phyloP scores from a whole-genome alignment of 2,113 vertebrate species.

The Symphodus melops region DNA sequence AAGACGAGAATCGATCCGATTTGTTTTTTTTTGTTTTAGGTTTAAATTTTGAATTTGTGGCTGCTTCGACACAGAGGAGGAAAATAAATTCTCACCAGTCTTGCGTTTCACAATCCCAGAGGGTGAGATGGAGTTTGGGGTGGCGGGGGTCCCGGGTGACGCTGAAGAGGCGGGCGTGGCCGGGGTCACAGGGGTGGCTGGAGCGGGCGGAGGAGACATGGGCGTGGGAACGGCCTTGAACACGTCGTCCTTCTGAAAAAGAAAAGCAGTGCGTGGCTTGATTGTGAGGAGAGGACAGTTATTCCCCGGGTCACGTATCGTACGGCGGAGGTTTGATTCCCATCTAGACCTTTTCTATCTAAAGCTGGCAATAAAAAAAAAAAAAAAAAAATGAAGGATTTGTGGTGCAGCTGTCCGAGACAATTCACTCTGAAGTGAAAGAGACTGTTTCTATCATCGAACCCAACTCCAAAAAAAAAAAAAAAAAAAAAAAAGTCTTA shows the following conservation, averaged over 20 bases:
- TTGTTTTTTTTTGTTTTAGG: no score
- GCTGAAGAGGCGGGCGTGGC: constrained; percentile 30
- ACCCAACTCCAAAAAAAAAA: background rate
- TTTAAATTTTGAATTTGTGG: no score
- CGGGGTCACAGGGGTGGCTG: constrained; percentile 3
- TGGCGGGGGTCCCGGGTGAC: constrained; percentile 64
- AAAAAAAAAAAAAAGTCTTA: background rate
- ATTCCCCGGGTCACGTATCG: no score
- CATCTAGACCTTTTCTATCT: background rate
- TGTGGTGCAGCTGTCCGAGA: background rate
- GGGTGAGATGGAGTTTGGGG: constrained; percentile 75
- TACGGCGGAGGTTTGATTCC: background rate
- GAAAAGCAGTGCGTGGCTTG: background rate
- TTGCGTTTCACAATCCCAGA: constrained; percentile 84
- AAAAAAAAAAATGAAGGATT: background rate
- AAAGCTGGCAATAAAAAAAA: background rate
- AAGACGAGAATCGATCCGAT: no score
- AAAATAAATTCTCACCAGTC: constrained; percentile 84
- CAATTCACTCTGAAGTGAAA: background rate
- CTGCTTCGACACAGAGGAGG: no score
- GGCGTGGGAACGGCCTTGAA: constrained; percentile 58
- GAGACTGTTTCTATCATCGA: background rate
- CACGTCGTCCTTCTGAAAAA: constrained; percentile 53
- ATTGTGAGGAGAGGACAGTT: background rate
- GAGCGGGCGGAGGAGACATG: constrained; percentile 58